These are phyloP conservation scores for Mugil cephalus DNA, from an alignment of 2,113 vertebrate species.

Conservation along the genomic window DNA sequence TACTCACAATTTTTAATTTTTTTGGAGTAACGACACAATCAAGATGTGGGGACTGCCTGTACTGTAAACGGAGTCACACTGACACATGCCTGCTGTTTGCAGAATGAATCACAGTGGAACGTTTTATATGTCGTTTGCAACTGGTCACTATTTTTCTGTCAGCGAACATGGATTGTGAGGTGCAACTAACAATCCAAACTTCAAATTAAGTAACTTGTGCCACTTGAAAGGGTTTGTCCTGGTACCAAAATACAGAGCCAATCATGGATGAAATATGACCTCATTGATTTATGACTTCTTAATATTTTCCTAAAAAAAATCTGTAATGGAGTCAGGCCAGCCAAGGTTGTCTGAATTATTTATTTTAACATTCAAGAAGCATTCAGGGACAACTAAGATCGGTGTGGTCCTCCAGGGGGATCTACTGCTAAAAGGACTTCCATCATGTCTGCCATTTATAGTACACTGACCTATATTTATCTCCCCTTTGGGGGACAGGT, in stretches of 20 bases:
- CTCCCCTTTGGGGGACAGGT: not conserved
- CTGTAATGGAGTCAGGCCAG: not conserved
- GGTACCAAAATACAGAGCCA: not conserved
- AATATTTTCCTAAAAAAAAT: not conserved
- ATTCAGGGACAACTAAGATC: not conserved
- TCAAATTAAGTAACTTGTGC: not conserved
- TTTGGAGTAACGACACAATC: too few relatives aligned
- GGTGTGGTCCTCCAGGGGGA: not conserved
- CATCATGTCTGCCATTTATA: not conserved
- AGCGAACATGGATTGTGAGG: not conserved
- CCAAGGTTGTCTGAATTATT: not conserved
- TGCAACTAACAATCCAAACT: too few relatives aligned
- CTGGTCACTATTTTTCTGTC: conserved; percentile 13
- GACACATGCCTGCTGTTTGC: conserved; percentile 59
- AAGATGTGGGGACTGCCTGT: conserved; percentile 50
- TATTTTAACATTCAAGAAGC: not conserved
- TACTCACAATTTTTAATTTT: too few relatives aligned
- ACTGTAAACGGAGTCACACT: conserved; percentile 74
- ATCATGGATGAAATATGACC: not conserved
- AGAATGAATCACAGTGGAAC: conserved; percentile 62
- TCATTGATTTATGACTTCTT: too few relatives aligned
- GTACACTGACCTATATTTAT: not conserved
- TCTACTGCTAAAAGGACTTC: not conserved
- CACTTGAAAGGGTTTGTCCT: not conserved
- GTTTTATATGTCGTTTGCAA: conserved; percentile 47